Conservation (phyloP, 1,140 invertebrate species). For the Ooceraea biroi region DNA sequence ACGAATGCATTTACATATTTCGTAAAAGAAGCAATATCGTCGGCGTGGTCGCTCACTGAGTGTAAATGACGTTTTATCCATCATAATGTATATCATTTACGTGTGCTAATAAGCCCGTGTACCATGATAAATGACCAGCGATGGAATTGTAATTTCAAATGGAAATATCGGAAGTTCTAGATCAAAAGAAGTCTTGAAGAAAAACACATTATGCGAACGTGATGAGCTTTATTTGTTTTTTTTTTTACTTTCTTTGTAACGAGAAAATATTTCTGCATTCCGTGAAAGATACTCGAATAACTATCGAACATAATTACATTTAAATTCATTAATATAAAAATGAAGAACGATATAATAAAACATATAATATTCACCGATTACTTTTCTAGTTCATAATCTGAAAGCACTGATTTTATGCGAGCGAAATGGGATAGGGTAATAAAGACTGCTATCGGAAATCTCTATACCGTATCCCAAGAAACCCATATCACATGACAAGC, state of each 20-base stretch:
- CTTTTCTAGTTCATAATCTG: neutral
- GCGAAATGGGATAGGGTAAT: neutral
- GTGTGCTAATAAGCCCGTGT: neutral
- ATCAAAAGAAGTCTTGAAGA: neutral
- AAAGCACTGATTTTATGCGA: slow-evolving; percentile 1
- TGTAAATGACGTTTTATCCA: slow-evolving; percentile 20
- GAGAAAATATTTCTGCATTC: slow-evolving; percentile 44
- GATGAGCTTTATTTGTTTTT: neutral
- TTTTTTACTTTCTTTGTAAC: neutral
- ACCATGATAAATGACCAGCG: neutral
- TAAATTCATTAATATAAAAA: slow-evolving; percentile 41
- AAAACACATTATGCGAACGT: neutral
- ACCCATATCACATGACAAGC: neutral
- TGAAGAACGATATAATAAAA: neutral
- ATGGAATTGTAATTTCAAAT: slow-evolving; percentile 2
- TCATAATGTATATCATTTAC: slow-evolving; percentile 3
- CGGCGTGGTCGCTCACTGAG: neutral
- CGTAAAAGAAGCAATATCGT: neutral
- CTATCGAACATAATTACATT: slow-evolving; percentile 36
- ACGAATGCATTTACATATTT: slow-evolving; percentile 18
- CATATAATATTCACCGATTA: neutral
- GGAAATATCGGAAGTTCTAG: neutral
- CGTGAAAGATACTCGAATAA: slow-evolving; percentile 40
- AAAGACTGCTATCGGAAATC: neutral
- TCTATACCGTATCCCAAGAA: neutral